Evolutionary conservation across 2,113 vertebrate genomes (phyloP).

Genomic region (Chrysochloris asiatica): DNA sequence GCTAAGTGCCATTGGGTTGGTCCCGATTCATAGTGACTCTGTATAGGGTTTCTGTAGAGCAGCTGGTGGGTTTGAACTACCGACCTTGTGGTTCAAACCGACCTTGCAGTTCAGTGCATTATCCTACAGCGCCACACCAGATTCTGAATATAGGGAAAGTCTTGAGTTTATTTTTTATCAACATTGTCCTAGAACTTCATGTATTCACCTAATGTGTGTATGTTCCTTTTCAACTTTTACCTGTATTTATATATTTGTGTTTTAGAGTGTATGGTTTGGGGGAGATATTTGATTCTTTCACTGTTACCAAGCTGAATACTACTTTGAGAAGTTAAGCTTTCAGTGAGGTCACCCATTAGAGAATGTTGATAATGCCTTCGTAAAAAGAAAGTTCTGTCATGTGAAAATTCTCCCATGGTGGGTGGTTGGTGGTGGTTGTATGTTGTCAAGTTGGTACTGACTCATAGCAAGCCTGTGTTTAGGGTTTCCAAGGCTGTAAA

Average conservation of each 20-base stretch:
- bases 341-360: not conserved
- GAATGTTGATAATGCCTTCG: not conserved
- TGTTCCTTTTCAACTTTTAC: not conserved
- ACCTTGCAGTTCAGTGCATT: no score
- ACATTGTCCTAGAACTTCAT: not conserved
- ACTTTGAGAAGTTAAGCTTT: constrained; percentile 32
- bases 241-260: not conserved
- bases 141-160: not conserved
- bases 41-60: no score
- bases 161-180: not conserved
- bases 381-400: not conserved
- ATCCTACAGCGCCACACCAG: not conserved
- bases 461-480: no score
- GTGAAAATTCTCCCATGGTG: not conserved
- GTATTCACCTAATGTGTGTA: fast-evolving
- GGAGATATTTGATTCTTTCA: not conserved
- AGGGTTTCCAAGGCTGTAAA: no score
- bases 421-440: no score
- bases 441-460: no score
- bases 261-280: not conserved
- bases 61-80: no score
- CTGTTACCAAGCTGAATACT: not conserved
- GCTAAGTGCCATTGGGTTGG: no score
- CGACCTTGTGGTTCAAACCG: no score
- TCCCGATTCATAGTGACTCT: no score